These are phyloP conservation scores for Tenthredo mesomela DNA, from an alignment of 2,888 invertebrate genomes.

Conservation along the genomic window DNA sequence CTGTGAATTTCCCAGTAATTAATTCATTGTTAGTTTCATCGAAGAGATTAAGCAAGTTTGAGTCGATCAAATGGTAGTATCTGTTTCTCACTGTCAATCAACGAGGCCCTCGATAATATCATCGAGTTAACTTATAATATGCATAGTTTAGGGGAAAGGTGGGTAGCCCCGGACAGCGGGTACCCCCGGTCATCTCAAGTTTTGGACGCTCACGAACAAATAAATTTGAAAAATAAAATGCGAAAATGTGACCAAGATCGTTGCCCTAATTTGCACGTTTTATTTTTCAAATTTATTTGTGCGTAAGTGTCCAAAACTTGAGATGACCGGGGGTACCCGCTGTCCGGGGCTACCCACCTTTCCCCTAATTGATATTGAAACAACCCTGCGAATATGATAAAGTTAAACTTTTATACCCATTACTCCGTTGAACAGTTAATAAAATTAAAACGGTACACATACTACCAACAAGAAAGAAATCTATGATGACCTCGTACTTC, in stretches of 20 bases:
- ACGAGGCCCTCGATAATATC: neutral
- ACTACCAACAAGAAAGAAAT: neutral
- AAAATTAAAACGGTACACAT: neutral
- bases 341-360: no score
- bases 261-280: no score
- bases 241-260: no score
- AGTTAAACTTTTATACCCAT: neutral
- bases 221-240: no score
- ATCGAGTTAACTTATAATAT: neutral
- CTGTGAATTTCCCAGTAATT: constrained; percentile 47
- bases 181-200: no score
- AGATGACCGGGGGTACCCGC: no score
- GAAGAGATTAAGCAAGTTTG: constrained; percentile 41
- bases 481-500: neutral
- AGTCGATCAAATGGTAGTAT: neutral
- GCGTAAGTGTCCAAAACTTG: no score
- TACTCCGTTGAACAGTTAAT: neutral
- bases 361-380: neutral
- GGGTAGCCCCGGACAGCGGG: no score
- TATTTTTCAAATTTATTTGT: no score
- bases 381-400: neutral
- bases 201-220: no score
- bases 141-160: no score
- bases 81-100: neutral
- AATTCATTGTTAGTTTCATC: constrained; percentile 51